Evolutionary conservation across 2,797 vertebrate species (phyloP), one percentile per base, ranked within the genome.

Genomic region (Taenioides sp.): DNA sequence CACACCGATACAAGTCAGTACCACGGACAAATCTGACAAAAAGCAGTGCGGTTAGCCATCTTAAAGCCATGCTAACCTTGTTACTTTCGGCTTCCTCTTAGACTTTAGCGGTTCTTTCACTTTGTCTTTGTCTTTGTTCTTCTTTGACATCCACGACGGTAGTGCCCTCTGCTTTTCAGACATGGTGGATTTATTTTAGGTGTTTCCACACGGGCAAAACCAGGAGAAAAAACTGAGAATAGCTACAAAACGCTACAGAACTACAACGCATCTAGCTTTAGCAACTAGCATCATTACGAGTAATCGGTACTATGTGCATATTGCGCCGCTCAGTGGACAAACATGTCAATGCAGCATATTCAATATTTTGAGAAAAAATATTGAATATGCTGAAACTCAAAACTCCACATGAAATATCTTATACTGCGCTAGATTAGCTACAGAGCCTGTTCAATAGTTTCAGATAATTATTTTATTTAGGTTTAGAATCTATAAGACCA

Each of bases 131-230:
- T 2, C 62, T 11, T 70, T 70, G 27, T 58, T 22, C 2, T 37
- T 37, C 55, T 64, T 84, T 5, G 47, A 31, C 91, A 92, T 92
- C 92, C 92, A 92, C 0, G 79, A 2, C 52, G 92, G 92, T 65
- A 92, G 79, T 37, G 65, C 54, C 23, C 91, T 80, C 28, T 5
- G 80, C 14, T 23, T 80, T 0, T 68, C 84, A 0, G 85, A 50
- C 91, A 92, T 91, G 16, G 0, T 20, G 6, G 1, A 16, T 14
- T 52, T 31, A 20, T 22, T 5, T 22, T 3, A 9, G 22, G 0
- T 2, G 0, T 23, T 3, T 37, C 18, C 11, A 34, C 2, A 3
- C 1, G 60, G 18, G 0, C 20, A 6, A 47, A 47, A 47, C 37
- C 62, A 47, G 2, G 14, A 23, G 14, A 6, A 47, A 47, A 12